Evolutionary conservation across 2,113 vertebrate genomes (phyloP), one percentile per base, ranked within the genome.

Genomic region (Etheostoma cragini): DNA sequence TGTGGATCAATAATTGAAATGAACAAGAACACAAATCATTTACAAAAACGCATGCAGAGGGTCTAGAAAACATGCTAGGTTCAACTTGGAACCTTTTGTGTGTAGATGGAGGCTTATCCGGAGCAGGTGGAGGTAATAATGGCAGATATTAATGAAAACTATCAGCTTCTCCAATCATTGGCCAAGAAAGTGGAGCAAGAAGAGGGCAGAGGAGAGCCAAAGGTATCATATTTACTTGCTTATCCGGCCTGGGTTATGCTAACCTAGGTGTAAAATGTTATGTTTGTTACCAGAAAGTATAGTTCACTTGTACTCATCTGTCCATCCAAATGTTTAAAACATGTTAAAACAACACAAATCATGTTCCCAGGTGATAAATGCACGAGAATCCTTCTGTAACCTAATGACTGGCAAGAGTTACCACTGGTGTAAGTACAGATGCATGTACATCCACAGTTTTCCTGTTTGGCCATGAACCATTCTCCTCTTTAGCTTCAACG

Each of bases 391-490:
- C 26, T 81, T 91, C 63, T 87, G 90, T 80, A 67, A n/a, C 47
- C 85, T 67, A 16, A 63, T 94, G 68, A 47, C 80, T 22, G 60
- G 68, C 46, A 92, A 87, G 86, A 91, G 91, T 86, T 94, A 94
- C 82, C 88, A 93, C 65, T 94, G 93, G 92, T 94, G 93, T 94
- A 89, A 94, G 94, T 94, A 92, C 53, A 45, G 24, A 5, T 35
- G 11, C n/a, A 47, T 24, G 2, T 15, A 12, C 13, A 45, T 35
- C 7, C 30, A 11, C 45, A 78, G n/a, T 83, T 68, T 33, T 67
- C n/a, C 72, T 58, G 4, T 80, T 79, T 46, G 69, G 42, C 47
- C 57, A 14, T 45, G 58, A 80, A 56, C 35, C 17, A 6, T 71
- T 80, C 17, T 47, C 19, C 35, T 74, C 62, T 79, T 78, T 72